phyloP scores from a whole-genome alignment of 1,140 invertebrate species.

The Brachionus calyciflorus region DNA sequence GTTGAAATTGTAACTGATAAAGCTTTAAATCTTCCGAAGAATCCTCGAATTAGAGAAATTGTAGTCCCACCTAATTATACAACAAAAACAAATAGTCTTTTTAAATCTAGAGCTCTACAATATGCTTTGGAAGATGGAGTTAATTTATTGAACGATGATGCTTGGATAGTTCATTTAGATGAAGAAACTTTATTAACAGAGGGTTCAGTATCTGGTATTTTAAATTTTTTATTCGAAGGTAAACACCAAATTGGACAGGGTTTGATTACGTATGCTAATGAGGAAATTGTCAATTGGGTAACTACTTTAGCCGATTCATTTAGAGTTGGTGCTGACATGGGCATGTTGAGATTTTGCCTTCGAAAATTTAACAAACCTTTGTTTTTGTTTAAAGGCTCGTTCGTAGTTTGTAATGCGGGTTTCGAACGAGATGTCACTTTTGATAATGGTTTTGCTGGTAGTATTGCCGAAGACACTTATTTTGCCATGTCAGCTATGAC shows the following conservation, averaged over 20 bases:
- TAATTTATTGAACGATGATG: conserved; percentile 79
- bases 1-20: conserved; percentile 96
- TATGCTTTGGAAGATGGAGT: conserved; percentile 86
- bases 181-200: conserved; percentile 93
- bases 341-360: conserved; percentile 87
- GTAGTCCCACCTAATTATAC: conserved; percentile 80
- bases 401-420: conserved; percentile 69
- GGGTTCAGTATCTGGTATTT: conserved; percentile 78
- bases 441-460: conserved; percentile 89
- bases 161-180: conserved; percentile 96
- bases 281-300: conserved; percentile 89
- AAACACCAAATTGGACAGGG: conserved; percentile 95
- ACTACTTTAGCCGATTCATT: conserved; percentile 94
- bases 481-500: conserved; percentile 82
- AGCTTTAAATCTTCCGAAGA: conserved; percentile 70
- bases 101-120: conserved; percentile 90
- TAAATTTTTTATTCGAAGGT: conserved; percentile 91
- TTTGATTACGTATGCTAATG: conserved; percentile 94
- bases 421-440: conserved; percentile 86
- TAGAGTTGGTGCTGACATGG: conserved; percentile 84
- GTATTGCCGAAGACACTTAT: conserved; percentile 93
- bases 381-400: conserved; percentile 84
- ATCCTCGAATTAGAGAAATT: conserved; percentile 70
- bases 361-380: conserved; percentile 87
- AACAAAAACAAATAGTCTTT: conserved; percentile 83